phyloP scores from a whole-genome alignment of 2,113 vertebrate genomes.

The Oncorhynchus kisutch region DNA sequence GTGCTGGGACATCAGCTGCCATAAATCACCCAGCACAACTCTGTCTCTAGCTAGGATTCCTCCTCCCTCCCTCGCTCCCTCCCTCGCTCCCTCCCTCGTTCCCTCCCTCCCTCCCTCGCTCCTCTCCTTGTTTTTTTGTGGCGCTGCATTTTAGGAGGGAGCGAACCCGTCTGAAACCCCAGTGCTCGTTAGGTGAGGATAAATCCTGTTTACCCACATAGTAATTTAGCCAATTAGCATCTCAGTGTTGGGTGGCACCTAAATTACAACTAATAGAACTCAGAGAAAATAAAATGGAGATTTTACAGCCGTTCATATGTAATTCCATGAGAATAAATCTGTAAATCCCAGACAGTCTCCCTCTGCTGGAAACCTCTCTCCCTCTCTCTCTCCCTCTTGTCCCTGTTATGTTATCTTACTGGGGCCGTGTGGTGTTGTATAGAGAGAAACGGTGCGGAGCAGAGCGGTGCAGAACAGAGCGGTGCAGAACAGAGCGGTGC shows the following conservation, averaged over 20 bases:
- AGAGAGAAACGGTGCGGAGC: too few relatives aligned
- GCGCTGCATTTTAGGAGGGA: too few relatives aligned
- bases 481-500: too few relatives aligned
- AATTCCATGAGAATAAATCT: slow-evolving; percentile 92
- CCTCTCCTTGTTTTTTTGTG: neutral
- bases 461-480: too few relatives aligned
- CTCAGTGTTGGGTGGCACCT: slow-evolving; percentile 78
- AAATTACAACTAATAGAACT: slow-evolving; percentile 81
- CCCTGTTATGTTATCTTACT: too few relatives aligned
- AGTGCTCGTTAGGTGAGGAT: slow-evolving; percentile 70
- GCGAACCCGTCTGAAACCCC: neutral
- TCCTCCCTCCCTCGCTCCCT: neutral
- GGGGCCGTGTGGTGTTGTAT: too few relatives aligned
- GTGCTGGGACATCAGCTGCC: neutral
- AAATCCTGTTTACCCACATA: slow-evolving; percentile 82
- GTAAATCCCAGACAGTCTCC: slow-evolving; percentile 84
- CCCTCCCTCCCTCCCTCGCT: neutral
- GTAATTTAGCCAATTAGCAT: slow-evolving; percentile 89
- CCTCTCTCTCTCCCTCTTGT: too few relatives aligned
- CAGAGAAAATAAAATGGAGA: slow-evolving; percentile 69
- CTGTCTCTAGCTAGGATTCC: neutral
- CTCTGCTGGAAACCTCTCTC: slow-evolving; percentile 32
- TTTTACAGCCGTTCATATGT: slow-evolving; percentile 91
- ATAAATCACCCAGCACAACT: slow-evolving; percentile 19
- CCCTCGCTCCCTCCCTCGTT: neutral